Conservation (phyloP, 2,797 vertebrate genomes). For the Myotis vivesi region DNA sequence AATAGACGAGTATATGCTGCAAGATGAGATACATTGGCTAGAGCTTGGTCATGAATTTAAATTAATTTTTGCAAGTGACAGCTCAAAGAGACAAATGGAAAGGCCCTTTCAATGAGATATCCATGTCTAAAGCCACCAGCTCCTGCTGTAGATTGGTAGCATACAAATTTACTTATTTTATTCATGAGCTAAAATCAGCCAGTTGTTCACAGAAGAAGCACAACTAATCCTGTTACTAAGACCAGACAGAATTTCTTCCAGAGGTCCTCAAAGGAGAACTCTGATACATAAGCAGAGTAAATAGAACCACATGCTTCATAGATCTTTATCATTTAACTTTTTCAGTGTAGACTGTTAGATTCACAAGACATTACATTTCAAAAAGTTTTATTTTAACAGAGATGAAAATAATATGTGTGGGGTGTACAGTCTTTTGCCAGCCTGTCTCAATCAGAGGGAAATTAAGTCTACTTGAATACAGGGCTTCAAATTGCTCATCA, state of each 20-base stretch:
- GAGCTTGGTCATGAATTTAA: background rate
- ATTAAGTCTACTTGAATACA: background rate
- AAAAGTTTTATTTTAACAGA: conserved; percentile 15
- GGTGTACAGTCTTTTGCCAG: background rate
- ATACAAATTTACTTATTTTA: background rate
- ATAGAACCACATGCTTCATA: background rate
- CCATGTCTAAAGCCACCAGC: background rate
- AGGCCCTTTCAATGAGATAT: background rate
- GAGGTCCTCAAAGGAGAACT: background rate
- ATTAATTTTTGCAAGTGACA: background rate
- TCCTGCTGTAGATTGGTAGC: background rate
- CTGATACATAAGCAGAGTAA: background rate
- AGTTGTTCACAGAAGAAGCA: background rate
- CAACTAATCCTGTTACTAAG: background rate
- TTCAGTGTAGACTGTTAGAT: background rate
- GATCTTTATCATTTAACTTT: background rate
- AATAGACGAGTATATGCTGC: background rate
- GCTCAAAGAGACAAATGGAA: background rate
- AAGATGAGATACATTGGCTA: background rate
- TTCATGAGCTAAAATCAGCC: background rate
- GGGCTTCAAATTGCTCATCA: background rate
- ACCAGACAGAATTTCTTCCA: conserved; percentile 6
- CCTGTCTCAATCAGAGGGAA: background rate
- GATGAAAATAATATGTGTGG: background rate
- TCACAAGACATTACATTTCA: background rate